Base-by-base conservation (phyloP, 1,140 invertebrate genomes). In the Caenorhabditis tropicalis region DNA sequence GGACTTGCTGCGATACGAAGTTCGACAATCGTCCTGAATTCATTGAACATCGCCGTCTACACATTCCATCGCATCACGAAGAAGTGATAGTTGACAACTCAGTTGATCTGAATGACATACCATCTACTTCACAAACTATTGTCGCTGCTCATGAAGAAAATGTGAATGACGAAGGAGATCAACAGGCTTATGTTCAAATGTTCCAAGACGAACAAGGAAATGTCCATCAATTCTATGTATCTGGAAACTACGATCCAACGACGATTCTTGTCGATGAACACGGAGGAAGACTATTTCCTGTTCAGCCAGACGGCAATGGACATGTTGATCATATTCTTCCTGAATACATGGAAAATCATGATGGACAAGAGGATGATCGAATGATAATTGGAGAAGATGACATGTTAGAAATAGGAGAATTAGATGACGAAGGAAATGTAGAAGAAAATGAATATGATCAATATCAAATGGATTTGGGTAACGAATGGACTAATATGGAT, bases 11-110 rank as follows among this genome's bases (percentile, higher is more conserved):
- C 29, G 84, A 81, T 33, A 29, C 58, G 0, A 51, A 80, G 15
- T 85, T 85, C 79, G 56, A 81, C 56, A 79, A 85, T 24, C 48
- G 84, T 0, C 58, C 74, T 12, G 74, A 84, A 29, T 80, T 74
- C 36, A 74, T 74, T n/a, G 65, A 74, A 16, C 65, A 83, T 74
- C 56, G 82, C 0, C 56, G 82, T 21, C 43, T 83, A 7, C 43
- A 74, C 24, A 65, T 74, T 51, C 36, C 56, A 31, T 51, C 60
- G 19, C 60, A 83, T 39, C 82, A 74, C 10, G 60, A 46, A 33
- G 82, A 82, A 39, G 81, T 74, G 27, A 51, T 46, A n/a, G 29
- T 56, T 49, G 43, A 65, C 10, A 65, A 49, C n/a, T 36, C 81
- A 10, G 29, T n/a, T 49, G 51, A 56, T 74, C 36, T 46, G 12